Evolutionary conservation across 2,888 invertebrate genomes (phyloP).

Genomic region (Dynastes grantii): DNA sequence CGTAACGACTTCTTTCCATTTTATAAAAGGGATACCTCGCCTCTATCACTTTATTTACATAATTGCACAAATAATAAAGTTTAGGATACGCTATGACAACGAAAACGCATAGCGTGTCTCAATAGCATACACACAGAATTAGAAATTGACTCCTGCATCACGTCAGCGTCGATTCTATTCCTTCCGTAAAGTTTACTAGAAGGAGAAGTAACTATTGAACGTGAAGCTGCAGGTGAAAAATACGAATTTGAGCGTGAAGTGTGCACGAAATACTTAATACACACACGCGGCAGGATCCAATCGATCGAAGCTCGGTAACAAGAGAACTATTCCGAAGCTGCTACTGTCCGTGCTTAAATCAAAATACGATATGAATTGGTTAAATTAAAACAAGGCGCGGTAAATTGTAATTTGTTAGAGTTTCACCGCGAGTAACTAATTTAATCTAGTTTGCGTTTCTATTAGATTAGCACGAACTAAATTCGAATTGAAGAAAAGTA

Average conservation of each 20-base stretch:
- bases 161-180: too few species aligned
- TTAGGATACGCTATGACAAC: not conserved
- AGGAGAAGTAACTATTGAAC: not conserved
- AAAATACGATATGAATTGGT: conserved; percentile 7
- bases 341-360: not conserved
- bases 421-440: not conserved
- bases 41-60: too few species aligned
- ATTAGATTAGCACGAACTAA: conserved; percentile 3
- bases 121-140: conserved; percentile 14
- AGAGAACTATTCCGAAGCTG: not conserved
- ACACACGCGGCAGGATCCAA: conserved; percentile 3
- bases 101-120: conserved; percentile 5
- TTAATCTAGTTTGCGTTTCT: conserved; percentile 12
- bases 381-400: conserved; percentile 13
- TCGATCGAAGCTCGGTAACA: conserved; percentile 11
- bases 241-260: not conserved
- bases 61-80: conserved; percentile 3
- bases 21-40: too few species aligned
- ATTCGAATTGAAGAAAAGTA: conserved; percentile 2
- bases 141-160: not conserved
- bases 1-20: too few species aligned
- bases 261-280: conserved; percentile 20
- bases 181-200: too few species aligned
- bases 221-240: not conserved
- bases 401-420: conserved; percentile 4